Evolutionary conservation across 2,888 invertebrate genomes (phyloP).

Genomic region (Phytoseiulus persimilis): DNA sequence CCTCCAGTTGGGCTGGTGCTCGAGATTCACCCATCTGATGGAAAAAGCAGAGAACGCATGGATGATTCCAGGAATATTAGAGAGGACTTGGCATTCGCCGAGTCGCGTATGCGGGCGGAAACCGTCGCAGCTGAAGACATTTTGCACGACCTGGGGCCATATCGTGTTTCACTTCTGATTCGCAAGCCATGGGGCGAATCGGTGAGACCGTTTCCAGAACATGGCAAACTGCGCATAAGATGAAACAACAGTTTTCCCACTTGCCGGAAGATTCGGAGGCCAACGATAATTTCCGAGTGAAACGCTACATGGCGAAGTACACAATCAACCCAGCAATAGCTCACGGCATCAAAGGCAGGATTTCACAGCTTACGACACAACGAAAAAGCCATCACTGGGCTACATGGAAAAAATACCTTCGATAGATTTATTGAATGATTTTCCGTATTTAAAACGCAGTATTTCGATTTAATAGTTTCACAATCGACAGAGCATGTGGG

Average conservation of each 20-base stretch:
- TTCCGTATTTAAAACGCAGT: neutral
- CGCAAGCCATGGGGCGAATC: constrained; percentile 50
- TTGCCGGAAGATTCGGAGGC: constrained; percentile 47
- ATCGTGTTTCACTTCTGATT: constrained; percentile 50
- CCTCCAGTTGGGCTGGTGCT: too few species aligned
- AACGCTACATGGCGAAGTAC: constrained; percentile 50
- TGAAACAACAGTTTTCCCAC: constrained; percentile 48
- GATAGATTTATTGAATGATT: neutral
- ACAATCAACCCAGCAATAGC: constrained; percentile 50
- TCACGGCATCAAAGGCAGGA: constrained; percentile 47
- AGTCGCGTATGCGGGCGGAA: constrained; percentile 49
- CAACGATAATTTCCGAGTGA: constrained; percentile 49
- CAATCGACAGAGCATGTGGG: constrained; percentile 15
- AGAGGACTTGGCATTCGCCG: constrained; percentile 50
- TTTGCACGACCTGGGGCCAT: constrained; percentile 50
- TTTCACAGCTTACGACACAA: too few species aligned
- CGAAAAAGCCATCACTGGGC: too few species aligned
- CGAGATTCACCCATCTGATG: too few species aligned
- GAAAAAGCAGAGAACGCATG: too few species aligned
- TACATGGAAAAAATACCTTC: too few species aligned
- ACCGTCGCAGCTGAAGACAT: constrained; percentile 50
- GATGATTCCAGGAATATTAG: constrained; percentile 47
- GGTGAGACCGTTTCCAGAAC: constrained; percentile 49
- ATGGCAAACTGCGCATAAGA: constrained; percentile 51
- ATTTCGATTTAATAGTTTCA: neutral